Percentiles rank a stretch among this genome's conserved stretches.
Evolutionary conservation across 35 echinoderm and acorn worm genomes (phyloP).

Genomic region (Apostichopus parvimensis): DNA sequence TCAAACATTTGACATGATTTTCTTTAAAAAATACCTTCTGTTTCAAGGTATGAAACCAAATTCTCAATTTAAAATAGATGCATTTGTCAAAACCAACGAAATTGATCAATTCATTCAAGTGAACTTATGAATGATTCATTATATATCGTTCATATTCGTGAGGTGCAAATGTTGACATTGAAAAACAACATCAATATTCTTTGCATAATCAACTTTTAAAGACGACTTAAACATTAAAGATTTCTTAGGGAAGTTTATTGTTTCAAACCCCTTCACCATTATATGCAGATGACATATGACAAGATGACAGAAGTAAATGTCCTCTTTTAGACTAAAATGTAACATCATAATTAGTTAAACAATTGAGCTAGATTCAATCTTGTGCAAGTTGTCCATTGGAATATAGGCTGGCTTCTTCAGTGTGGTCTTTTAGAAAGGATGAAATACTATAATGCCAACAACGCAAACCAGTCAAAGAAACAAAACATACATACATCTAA

Average conservation of each 20-base stretch:
- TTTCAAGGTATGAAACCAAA: constrained; percentile 5
- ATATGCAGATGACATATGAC: not conserved
- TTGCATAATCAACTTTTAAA: not conserved
- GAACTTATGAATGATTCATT: not conserved
- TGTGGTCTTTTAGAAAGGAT: not conserved
- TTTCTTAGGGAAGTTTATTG: not conserved
- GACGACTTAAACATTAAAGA: not conserved
- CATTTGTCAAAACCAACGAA: not conserved
- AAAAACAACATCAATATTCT: not conserved
- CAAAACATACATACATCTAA: not conserved
- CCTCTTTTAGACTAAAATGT: constrained; percentile 31
- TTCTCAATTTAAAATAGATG: constrained; percentile 10
- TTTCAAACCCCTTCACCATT: constrained; percentile 9
- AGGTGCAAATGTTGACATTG: not conserved
- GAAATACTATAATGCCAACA: not conserved
- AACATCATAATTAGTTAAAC: constrained; percentile 38
- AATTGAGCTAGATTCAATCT: constrained; percentile 37
- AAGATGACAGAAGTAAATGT: constrained; percentile 6
- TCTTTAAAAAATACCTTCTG: not conserved
- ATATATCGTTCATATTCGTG: too few species aligned
- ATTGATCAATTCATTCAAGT: not conserved
- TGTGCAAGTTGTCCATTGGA: constrained; percentile 20
- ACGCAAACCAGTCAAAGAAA: not conserved
- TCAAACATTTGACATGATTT: not conserved
- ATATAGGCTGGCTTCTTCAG: constrained; percentile 8